Conservation (phyloP, 2,797 vertebrate species). For the Columba guinea region DNA sequence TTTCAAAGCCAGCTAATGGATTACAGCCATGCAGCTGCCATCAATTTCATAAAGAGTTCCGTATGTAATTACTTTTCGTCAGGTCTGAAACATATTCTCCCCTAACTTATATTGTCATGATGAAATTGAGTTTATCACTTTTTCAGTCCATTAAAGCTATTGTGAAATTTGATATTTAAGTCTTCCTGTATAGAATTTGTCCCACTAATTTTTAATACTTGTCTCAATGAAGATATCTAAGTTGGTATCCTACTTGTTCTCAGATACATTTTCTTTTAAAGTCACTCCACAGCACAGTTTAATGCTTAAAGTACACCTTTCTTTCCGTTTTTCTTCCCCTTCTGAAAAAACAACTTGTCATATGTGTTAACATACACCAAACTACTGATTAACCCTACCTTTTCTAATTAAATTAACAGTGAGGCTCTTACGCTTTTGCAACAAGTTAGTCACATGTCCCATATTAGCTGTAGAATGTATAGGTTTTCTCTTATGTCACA, state of each 20-base stretch:
- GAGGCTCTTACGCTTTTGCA: neutral
- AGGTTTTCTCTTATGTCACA: neutral
- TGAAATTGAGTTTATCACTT: neutral
- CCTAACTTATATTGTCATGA: neutral
- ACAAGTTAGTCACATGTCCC: neutral
- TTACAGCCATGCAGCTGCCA: neutral
- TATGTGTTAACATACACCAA: neutral
- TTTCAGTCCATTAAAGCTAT: neutral
- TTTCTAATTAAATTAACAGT: neutral
- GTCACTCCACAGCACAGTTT: neutral
- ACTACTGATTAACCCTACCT: neutral
- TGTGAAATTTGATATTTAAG: neutral
- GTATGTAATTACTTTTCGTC: neutral
- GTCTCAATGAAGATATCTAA: neutral
- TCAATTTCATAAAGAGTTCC: neutral
- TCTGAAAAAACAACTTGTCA: neutral
- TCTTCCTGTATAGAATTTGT: neutral
- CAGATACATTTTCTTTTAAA: neutral
- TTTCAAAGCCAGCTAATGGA: neutral
- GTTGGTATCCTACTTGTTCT: neutral
- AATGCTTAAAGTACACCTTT: neutral
- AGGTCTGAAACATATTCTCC: neutral
- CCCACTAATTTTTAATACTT: neutral
- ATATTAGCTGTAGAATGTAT: neutral
- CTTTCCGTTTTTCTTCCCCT: neutral